Base-by-base conservation (phyloP, 1,140 invertebrate species). In the Drosophila pseudoananassae region DNA sequence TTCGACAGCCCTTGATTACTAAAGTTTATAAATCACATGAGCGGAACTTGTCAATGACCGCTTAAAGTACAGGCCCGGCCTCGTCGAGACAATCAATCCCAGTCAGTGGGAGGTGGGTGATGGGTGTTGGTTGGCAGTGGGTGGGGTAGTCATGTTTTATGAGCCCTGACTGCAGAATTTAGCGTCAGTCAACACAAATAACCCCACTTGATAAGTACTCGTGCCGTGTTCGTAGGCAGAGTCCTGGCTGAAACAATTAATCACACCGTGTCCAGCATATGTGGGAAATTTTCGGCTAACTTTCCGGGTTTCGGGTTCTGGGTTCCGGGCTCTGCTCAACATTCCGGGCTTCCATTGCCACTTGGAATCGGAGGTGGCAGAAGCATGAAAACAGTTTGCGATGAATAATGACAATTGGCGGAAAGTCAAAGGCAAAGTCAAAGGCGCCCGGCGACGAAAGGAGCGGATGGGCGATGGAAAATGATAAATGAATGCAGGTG, bases 351-450 rank as follows among this genome's bases (percentile, higher is more conserved):
- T n/a, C n/a, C n/a, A n/a, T n/a, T n/a, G n/a, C n/a, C n/a, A n/a
- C n/a, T n/a, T n/a, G n/a, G n/a, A n/a, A 40, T 40, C 20, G 54
- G 38, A 58, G 31, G 38, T 50, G 50, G 77, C 8, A 27, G 25
- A 61, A 68, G 73, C 85, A 66, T 74, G 71, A 76, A 79, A 88
- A 83, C 83, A 73, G 77, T 88, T 79, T 66, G 76, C 61, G 83
- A 88, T 88, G 83, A 88, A 88, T 89, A 88, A 88, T 88, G 83
- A 88, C 84, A 89, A 78, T 87, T 89, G 83, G 84, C 83, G 79
- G 57, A 83, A 89, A 89, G 83, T 89, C 83, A 89, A 89, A 84
- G 84, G 78, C 83, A 77, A 75, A 87, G 82, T 87, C 81, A 69
- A 80, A 85, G 82, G 82, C 81, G 82, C 78, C 87, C 88, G 78